Conservation (phyloP, 2,797 vertebrate species). For the Epinephelus coioides region DNA sequence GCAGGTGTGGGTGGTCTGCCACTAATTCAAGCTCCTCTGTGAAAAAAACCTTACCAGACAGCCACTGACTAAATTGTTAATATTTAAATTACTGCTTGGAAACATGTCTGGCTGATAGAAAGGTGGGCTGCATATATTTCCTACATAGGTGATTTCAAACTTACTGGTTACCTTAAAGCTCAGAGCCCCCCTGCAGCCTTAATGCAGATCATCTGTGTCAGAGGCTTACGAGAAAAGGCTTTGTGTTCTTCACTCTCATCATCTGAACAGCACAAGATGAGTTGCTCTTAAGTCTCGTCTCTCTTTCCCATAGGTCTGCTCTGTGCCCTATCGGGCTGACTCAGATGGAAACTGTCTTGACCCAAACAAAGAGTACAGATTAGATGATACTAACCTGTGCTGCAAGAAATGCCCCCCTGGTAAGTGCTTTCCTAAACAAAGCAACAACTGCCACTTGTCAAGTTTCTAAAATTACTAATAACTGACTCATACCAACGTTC, state of each 20-base stretch:
- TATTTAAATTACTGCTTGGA: constrained; percentile 23
- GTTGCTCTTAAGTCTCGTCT: constrained; percentile 14
- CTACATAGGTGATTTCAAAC: constrained; percentile 17
- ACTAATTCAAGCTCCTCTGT: constrained; percentile 31
- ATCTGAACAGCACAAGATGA: constrained; percentile 29
- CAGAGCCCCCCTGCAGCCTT: background rate
- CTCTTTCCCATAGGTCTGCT: constrained; percentile 60
- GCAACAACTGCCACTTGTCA: background rate
- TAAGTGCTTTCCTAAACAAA: constrained; percentile 53
- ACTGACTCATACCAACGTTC: background rate
- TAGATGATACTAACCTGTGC: constrained; percentile 39
- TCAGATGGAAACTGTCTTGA: constrained; percentile 46
- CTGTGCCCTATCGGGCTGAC: constrained; percentile 56
- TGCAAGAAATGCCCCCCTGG: constrained; percentile 84
- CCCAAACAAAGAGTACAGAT: constrained; percentile 41
- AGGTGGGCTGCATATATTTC: constrained; percentile 7
- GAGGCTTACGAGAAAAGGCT: constrained; percentile 6
- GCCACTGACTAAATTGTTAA: constrained; percentile 19
- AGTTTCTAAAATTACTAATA: background rate
- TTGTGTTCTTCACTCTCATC: background rate
- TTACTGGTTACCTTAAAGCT: background rate
- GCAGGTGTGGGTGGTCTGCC: constrained; percentile 37
- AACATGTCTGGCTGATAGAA: too few relatives aligned
- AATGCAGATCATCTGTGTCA: constrained; percentile 10
- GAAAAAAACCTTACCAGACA: background rate